Evolutionary conservation across 2,113 vertebrate genomes (phyloP).

Genomic region (Melanocharis versteri): DNA sequence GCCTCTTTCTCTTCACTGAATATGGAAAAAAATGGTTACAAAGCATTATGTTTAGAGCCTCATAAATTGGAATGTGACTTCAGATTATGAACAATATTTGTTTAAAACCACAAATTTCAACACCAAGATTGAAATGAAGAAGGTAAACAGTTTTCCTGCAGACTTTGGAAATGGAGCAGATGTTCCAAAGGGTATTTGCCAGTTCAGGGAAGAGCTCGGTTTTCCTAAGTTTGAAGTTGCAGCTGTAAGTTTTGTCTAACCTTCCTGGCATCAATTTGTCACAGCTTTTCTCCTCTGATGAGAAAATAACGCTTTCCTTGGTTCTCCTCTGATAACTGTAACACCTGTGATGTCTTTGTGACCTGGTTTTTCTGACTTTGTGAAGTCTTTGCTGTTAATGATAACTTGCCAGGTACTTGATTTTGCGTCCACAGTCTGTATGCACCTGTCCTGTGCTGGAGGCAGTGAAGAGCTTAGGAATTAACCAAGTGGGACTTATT

Average conservation of each 20-base stretch:
- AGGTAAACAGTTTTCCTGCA: neutral
- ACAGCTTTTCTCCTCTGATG: neutral
- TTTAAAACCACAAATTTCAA: neutral
- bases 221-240: neutral
- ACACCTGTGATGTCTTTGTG: neutral
- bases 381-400: neutral
- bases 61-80: neutral
- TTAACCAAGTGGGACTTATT: neutral
- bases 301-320: neutral
- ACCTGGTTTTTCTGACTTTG: neutral
- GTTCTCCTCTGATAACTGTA: neutral
- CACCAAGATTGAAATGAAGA: neutral
- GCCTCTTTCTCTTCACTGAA: neutral
- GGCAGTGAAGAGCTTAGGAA: neutral
- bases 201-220: neutral
- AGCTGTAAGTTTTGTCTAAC: neutral
- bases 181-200: neutral
- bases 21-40: neutral
- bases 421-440: neutral
- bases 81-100: neutral
- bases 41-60: neutral
- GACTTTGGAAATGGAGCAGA: neutral
- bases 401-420: neutral
- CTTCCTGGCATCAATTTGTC: neutral
- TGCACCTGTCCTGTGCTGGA: neutral